Evolutionary conservation across 2,113 vertebrate species (phyloP).

Genomic region (Apodemus speciosus): DNA sequence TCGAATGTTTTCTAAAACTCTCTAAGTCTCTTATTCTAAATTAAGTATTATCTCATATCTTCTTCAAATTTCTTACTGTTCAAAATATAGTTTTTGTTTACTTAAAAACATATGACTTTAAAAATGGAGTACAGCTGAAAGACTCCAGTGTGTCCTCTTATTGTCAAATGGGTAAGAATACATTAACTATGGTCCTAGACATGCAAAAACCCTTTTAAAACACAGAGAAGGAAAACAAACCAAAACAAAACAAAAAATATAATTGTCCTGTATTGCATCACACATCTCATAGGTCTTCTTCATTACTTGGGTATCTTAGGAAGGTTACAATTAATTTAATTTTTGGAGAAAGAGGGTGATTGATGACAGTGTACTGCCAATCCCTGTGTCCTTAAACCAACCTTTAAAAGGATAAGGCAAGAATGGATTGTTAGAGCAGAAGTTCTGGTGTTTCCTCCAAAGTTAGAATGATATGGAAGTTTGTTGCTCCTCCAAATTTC

Average conservation of each 20-base stretch:
- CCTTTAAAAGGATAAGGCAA: conserved; percentile 8
- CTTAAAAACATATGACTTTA: conserved; percentile 29
- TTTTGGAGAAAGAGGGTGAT: not conserved
- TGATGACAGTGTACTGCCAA: not conserved
- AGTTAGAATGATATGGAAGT: not conserved
- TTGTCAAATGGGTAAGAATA: not conserved
- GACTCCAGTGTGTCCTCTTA: not conserved
- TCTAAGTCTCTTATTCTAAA: conserved; percentile 13
- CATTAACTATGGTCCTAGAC: not conserved
- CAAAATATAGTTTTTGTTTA: not conserved
- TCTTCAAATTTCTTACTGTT: not conserved
- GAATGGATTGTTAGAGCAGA: not conserved
- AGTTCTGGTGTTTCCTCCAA: not conserved
- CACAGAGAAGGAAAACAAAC: not conserved
- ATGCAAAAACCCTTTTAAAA: conserved; percentile 21
- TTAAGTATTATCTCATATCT: not conserved
- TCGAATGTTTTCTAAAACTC: not conserved
- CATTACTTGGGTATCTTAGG: not conserved
- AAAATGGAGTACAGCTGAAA: not conserved
- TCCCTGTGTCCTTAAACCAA: not conserved
- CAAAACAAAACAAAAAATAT: not conserved
- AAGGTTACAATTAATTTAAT: not conserved
- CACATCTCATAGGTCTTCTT: not conserved
- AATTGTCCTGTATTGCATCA: not conserved
- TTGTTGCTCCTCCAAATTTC: not conserved